These are phyloP conservation scores for Zonitis immaculata DNA, from an alignment of 2,888 invertebrate genomes.

Conservation along the genomic window DNA sequence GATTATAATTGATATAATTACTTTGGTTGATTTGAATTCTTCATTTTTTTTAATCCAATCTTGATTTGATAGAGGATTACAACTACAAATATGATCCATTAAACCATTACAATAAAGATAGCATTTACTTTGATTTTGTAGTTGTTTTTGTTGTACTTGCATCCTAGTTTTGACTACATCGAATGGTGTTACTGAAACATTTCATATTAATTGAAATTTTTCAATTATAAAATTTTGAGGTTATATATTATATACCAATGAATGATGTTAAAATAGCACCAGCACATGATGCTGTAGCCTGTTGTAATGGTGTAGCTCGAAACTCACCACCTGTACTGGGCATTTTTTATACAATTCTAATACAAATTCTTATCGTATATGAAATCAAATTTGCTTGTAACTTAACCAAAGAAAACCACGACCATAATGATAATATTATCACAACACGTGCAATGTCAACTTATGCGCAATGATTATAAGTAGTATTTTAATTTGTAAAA, in stretches of 20 bases:
- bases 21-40: conserved; percentile 58
- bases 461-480: too few relatives aligned
- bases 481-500: too few relatives aligned
- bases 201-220: too few relatives aligned
- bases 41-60: conserved; percentile 61
- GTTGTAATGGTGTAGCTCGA: conserved; percentile 72
- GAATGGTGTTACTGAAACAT: conserved; percentile 81
- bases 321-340: neutral
- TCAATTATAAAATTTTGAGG: conserved; percentile 4
- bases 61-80: conserved; percentile 51
- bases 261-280: conserved; percentile 87
- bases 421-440: too few relatives aligned
- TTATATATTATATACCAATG: conserved; percentile 58
- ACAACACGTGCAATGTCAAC: too few relatives aligned
- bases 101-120: conserved; percentile 96
- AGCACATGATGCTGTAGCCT: conserved; percentile 79
- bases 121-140: conserved; percentile 76
- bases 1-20: conserved; percentile 55
- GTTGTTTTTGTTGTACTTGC: conserved; percentile 84
- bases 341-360: neutral
- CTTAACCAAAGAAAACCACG: neutral
- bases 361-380: neutral
- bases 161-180: conserved; percentile 99
- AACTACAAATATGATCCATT: conserved; percentile 96
- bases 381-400: neutral